Base-by-base conservation (phyloP, 2,113 vertebrate genomes). In the Menidia beryllina region DNA sequence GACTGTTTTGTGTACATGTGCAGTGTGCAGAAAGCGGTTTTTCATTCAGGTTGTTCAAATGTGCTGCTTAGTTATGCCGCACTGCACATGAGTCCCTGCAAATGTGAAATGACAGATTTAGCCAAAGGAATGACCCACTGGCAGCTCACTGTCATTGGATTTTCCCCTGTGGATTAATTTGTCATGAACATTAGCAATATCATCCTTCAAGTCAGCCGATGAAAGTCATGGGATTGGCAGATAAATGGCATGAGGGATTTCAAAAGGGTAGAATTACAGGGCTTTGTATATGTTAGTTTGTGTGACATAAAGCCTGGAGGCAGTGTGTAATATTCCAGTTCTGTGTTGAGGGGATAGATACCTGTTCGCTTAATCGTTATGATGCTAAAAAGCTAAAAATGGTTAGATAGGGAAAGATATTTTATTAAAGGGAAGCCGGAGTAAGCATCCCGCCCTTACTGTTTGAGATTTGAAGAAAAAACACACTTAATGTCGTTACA, bases 111-210 rank as follows among this genome's bases (percentile, higher is more conserved):
- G 91, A 94, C 91, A 91, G 88, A 91, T 85, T 86, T 88, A 89
- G 88, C 83, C 81, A 86, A 91, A 92, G 82, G 86, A 85, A 89
- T 92, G 91, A 94, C 92, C 93, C 86, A 88, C 90, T 83, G 85
- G 89, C 83, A 86, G 87, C 87, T 92, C 84, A 88, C 88, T 92
- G 91, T 92, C 91, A 92, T 82, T 88, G 87, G 80, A 72, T 89
- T 87, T 90, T 19, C 74, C 89, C 91, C 79, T 69, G 85, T 87
- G 91, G 93, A 93, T 94, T 93, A 92, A 94, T 93, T 93, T 94
- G 93, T 93, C 91, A 92, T 77, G 88, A 93, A 93, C 91, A 93
- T 94, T 94, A 92, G 87, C 82, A 85, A 91, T 91, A 93, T 93
- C 91, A 94, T 93, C 87, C 89, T 93, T 94, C 91, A 93, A 89